Evolutionary conservation across 2,113 vertebrate genomes (phyloP).

Genomic region (Epinephelus lanceolatus): DNA sequence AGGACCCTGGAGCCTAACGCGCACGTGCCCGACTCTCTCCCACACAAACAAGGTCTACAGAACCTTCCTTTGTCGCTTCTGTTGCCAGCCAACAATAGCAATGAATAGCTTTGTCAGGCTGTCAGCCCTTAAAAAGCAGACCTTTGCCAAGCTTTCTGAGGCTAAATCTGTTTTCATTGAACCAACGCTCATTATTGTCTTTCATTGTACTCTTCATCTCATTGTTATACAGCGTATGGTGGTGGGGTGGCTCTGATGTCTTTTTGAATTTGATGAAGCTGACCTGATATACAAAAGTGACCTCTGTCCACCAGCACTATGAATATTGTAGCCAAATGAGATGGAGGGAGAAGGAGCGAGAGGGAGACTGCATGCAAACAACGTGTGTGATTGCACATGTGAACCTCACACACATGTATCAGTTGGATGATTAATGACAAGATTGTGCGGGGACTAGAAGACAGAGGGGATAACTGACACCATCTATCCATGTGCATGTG

Average conservation of each 20-base stretch:
- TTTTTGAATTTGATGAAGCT: slow-evolving; percentile 70
- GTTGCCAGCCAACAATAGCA: slow-evolving; percentile 62
- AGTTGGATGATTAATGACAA: slow-evolving; percentile 60
- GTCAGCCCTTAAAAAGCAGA: slow-evolving; percentile 68
- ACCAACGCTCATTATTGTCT: slow-evolving; percentile 55
- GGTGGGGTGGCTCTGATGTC: slow-evolving; percentile 49
- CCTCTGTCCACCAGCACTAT: slow-evolving; percentile 52
- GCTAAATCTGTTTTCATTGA: slow-evolving; percentile 59
- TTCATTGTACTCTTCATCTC: slow-evolving; percentile 68
- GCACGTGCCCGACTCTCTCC: slow-evolving; percentile 48
- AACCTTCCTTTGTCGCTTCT: slow-evolving; percentile 52
- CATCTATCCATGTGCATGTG: slow-evolving; percentile 60
- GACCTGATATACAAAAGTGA: slow-evolving; percentile 68
- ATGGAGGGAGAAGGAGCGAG: background rate
- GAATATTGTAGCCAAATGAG: slow-evolving; percentile 29
- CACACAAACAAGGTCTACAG: slow-evolving; percentile 54
- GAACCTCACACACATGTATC: slow-evolving; percentile 11
- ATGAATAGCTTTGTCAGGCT: slow-evolving; percentile 68
- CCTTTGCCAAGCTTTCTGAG: slow-evolving; percentile 65
- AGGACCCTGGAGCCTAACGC: slow-evolving; percentile 41
- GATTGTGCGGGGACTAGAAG: slow-evolving; percentile 17
- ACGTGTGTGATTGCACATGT: slow-evolving; percentile 9
- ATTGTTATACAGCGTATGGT: slow-evolving; percentile 57
- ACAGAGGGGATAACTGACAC: slow-evolving; percentile 50
- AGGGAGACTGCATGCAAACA: background rate